phyloP scores from a whole-genome alignment of 2,888 invertebrate species.

The Gortyna flavago region DNA sequence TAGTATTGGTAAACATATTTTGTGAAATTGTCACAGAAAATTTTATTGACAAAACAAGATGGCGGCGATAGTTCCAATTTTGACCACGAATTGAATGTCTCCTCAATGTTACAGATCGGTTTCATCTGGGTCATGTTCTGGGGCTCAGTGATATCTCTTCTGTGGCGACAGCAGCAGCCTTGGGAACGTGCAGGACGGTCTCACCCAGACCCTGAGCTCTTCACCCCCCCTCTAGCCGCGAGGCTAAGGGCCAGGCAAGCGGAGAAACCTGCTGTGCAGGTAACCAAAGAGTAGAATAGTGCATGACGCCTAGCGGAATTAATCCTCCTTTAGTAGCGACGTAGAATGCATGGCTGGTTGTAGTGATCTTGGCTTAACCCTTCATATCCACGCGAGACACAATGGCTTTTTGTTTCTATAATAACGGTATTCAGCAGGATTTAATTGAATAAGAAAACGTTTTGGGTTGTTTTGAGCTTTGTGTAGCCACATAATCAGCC shows the following conservation, averaged over 20 bases:
- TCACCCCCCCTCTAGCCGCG: constrained; percentile 83
- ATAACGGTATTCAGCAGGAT: too few species aligned
- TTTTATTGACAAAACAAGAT: not conserved
- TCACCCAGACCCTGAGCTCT: constrained; percentile 83
- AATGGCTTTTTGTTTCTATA: not conserved
- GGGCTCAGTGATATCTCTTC: constrained; percentile 78
- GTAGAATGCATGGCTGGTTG: constrained; percentile 34
- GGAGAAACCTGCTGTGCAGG: constrained; percentile 76
- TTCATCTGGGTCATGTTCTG: constrained; percentile 81
- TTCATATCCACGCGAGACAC: not conserved
- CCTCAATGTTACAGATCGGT: constrained; percentile 75
- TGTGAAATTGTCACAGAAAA: too few species aligned
- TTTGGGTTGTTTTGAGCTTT: constrained; percentile 4
- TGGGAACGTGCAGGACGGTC: constrained; percentile 78
- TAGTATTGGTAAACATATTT: too few species aligned
- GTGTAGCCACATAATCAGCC: too few species aligned
- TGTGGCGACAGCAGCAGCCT: constrained; percentile 82
- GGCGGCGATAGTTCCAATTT: not conserved
- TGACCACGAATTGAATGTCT: not conserved
- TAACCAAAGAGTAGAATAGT: constrained; percentile 61
- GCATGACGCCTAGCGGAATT: constrained; percentile 39
- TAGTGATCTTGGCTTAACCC: constrained; percentile 21
- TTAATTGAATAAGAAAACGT: not conserved
- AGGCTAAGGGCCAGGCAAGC: constrained; percentile 69
- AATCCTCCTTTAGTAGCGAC: constrained; percentile 1